Percentiles rank a stretch among this genome's conserved stretches.
Evolutionary conservation across 1,140 invertebrate genomes (phyloP).

Genomic region (Nixonia krombeini): DNA sequence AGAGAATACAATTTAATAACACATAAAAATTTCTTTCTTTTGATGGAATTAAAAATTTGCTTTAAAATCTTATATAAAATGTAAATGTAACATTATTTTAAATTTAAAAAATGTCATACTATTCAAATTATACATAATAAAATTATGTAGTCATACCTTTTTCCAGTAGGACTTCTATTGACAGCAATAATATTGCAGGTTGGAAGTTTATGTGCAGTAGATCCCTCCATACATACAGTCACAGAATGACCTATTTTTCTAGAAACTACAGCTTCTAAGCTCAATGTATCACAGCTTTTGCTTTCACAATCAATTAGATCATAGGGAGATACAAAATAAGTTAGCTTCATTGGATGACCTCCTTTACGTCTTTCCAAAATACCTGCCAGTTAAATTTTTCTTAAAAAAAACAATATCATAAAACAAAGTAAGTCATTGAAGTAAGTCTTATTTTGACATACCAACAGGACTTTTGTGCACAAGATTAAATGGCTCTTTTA

Average conservation of each 20-base stretch:
- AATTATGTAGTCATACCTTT: constrained; percentile 75
- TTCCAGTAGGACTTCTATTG: constrained; percentile 79
- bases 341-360: constrained; percentile 93
- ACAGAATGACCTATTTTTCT: constrained; percentile 87
- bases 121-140: neutral
- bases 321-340: constrained; percentile 96
- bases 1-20: constrained; percentile 3
- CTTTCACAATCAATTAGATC: constrained; percentile 86
- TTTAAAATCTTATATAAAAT: too few species aligned
- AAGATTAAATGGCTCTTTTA: constrained; percentile 88
- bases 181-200: constrained; percentile 85
- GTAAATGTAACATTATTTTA: too few species aligned
- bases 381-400: too few species aligned
- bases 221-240: constrained; percentile 92
- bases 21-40: constrained; percentile 14
- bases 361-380: constrained; percentile 83
- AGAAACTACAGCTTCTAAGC: constrained; percentile 79
- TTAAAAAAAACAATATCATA: too few species aligned
- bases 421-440: too few species aligned
- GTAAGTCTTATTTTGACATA: constrained; percentile 49
- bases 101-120: neutral
- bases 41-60: too few species aligned
- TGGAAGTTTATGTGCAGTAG: constrained; percentile 89
- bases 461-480: constrained; percentile 94
- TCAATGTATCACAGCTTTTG: constrained; percentile 81